Conservation (phyloP, 2,888 invertebrate genomes). For the Calephelis perditalis region DNA sequence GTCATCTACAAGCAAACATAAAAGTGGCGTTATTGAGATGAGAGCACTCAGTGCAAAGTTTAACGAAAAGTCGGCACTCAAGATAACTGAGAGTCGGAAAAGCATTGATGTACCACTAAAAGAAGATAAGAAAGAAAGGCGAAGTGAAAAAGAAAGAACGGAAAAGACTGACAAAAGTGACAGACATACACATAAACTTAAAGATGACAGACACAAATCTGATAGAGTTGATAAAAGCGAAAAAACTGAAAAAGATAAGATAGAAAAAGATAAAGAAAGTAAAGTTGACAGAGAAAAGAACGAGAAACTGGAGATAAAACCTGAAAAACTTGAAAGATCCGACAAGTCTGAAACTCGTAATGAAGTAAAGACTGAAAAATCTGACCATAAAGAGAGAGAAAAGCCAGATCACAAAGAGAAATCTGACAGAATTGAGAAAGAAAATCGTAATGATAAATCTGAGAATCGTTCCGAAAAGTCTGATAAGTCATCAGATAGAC, state of each 20-base stretch:
- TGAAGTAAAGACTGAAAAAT: slow-evolving; percentile 21
- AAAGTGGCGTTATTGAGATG: slow-evolving; percentile 71
- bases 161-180: slow-evolving; percentile 29
- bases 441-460: slow-evolving; percentile 21
- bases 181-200: slow-evolving; percentile 40
- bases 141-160: slow-evolving; percentile 13
- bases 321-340: slow-evolving; percentile 24
- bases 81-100: slow-evolving; percentile 51
- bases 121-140: slow-evolving; percentile 38
- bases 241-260: slow-evolving; percentile 19
- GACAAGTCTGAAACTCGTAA: slow-evolving; percentile 24
- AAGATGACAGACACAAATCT: slow-evolving; percentile 36
- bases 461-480: slow-evolving; percentile 29
- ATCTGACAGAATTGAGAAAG: slow-evolving; percentile 25
- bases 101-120: slow-evolving; percentile 42
- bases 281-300: slow-evolving; percentile 27
- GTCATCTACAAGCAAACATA: slow-evolving; percentile 49
- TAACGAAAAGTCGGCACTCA: slow-evolving; percentile 55
- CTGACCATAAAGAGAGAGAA: slow-evolving; percentile 23
- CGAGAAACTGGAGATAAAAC: slow-evolving; percentile 27
- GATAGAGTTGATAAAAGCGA: slow-evolving; percentile 22
- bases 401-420: slow-evolving; percentile 23
- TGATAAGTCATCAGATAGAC: slow-evolving; percentile 36
- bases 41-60: slow-evolving; percentile 65
- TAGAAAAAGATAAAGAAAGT: slow-evolving; percentile 27